Evolutionary conservation across 2,888 invertebrate genomes (phyloP), one percentile per base, ranked within the genome.

Genomic region (Sipunculus nudus): DNA sequence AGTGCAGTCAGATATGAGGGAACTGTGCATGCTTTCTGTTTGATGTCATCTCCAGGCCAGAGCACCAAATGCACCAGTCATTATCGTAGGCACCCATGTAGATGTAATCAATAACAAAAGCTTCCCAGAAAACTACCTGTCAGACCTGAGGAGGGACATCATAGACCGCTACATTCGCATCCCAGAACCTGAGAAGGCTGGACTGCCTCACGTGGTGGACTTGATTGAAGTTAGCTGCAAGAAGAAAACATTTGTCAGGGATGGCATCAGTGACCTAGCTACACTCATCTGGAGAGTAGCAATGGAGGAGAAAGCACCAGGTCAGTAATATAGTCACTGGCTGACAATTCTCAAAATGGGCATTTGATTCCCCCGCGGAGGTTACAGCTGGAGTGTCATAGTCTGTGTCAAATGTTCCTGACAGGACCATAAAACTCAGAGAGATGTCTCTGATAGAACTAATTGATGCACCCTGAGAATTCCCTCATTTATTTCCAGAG

Each of bases 1-100:
- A 19, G 43, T 43, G 23, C n/a, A 43, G 8, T 43, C n/a, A 19
- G 43, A 19, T 8, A 43, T 43, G 23, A n/a, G n/a, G n/a, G n/a
- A n/a, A n/a, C n/a, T n/a, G n/a, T n/a, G n/a, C n/a, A n/a, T n/a
- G n/a, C n/a, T n/a, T n/a, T n/a, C n/a, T n/a, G n/a, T n/a, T n/a
- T n/a, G n/a, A n/a, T n/a, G 16, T 56, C 59, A 46, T 38, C 46
- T 63, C 3, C 38, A 92, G 87, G 93, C 94, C 1, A 87, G 38
- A 38, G 38, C 38, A 38, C 38, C 38, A 16, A 38, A 38, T 38
- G 13, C 38, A 38, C 38, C 38, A 38, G 38, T 38, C n/a, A 38
- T n/a, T n/a, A 94, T 98, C 78, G 92, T 98, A 10, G 98, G 96
- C 0, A 98, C 98, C 0, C 96, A 98, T 84, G 93, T 93, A 75